Evolutionary conservation across 2,888 invertebrate species (phyloP), one percentile per base, ranked within the genome.

Genomic region (Diplazon laetatorius): DNA sequence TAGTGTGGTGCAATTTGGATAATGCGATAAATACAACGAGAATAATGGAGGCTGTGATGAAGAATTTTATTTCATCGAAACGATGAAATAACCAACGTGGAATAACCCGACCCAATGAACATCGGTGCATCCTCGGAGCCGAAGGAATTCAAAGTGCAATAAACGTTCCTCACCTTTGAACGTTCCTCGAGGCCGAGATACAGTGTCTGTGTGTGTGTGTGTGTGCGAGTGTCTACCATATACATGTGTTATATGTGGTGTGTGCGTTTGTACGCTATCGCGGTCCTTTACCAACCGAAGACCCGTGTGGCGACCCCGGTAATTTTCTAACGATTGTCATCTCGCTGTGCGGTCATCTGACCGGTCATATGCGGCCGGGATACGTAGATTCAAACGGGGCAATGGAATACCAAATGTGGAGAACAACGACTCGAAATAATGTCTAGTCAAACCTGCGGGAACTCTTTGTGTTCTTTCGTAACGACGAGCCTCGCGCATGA

Each of bases 161-260:
- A 66, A n/a, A 52, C 66, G 66, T 60, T 71, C 52, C 71, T 76
- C 71, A 71, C 76, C 76, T 76, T 66, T 66, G 55, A 62, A 76
- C 46, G 65, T 71, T 76, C 70, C 48, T 63, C n/a, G 59, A 65
- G 63, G 57, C 59, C 59, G 66, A 52, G 68, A 68, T 66, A 68
- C 20, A 35, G 35, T 59, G 39, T 59, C 46, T 65, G 39, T 50
- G 52, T 25, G 25, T 25, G 35, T n/a, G n/a, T n/a, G n/a, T n/a
- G n/a, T n/a, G n/a, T n/a, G n/a, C n/a, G n/a, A n/a, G n/a, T n/a
- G n/a, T n/a, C n/a, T 46, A 46, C 16, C 12, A 16, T 16, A 48
- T 44, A 44, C 14, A 55, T 55, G 22, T 2, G 37, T 20, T 46
- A 52, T 46, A 44, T 5, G 10, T 55, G 55, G 14, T n/a, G 39